These are phyloP conservation scores for Oscheius sp. DNA, from an alignment of 2,888 invertebrate genomes.

Conservation along the genomic window DNA sequence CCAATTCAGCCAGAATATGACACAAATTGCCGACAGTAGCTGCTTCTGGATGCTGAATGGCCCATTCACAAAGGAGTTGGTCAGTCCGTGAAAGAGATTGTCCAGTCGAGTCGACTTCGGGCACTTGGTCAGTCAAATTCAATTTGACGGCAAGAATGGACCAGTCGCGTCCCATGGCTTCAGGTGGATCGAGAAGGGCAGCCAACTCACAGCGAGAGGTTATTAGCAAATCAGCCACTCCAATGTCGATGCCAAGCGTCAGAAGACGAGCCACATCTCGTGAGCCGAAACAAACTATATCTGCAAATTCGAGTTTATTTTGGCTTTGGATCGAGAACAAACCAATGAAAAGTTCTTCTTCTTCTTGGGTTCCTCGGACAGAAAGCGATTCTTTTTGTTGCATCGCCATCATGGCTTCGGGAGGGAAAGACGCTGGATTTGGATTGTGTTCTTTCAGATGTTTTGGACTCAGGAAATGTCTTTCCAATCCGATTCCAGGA, in stretches of 20 bases:
- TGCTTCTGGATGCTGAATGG: constrained; percentile 69
- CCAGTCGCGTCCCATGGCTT: constrained; percentile 76
- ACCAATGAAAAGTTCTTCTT: constrained; percentile 75
- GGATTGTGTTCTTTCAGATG: constrained; percentile 61
- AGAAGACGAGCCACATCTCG: constrained; percentile 73
- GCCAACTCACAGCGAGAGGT: constrained; percentile 73
- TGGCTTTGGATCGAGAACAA: too few relatives aligned
- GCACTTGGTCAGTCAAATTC: constrained; percentile 75
- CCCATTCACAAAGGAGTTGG: constrained; percentile 74
- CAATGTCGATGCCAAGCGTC: constrained; percentile 76
- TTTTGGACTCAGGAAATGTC: constrained; percentile 77
- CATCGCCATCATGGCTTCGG: constrained; percentile 71
- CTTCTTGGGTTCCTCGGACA: constrained; percentile 73
- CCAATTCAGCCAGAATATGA: constrained; percentile 76
- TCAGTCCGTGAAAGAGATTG: constrained; percentile 71
- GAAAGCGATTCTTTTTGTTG: constrained; percentile 69
- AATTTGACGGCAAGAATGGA: constrained; percentile 75
- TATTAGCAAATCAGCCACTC: constrained; percentile 76
- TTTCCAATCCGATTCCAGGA: constrained; percentile 78
- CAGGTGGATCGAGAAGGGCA: constrained; percentile 73
- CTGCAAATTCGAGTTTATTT: constrained; percentile 67
- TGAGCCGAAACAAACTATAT: constrained; percentile 76
- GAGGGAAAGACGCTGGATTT: constrained; percentile 58
- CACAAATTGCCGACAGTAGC: constrained; percentile 75
- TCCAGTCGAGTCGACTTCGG: constrained; percentile 70